Evolutionary conservation across 2,797 vertebrate genomes (phyloP), one percentile per base, ranked within the genome.

Genomic region (Pseudochaenichthys georgianus): DNA sequence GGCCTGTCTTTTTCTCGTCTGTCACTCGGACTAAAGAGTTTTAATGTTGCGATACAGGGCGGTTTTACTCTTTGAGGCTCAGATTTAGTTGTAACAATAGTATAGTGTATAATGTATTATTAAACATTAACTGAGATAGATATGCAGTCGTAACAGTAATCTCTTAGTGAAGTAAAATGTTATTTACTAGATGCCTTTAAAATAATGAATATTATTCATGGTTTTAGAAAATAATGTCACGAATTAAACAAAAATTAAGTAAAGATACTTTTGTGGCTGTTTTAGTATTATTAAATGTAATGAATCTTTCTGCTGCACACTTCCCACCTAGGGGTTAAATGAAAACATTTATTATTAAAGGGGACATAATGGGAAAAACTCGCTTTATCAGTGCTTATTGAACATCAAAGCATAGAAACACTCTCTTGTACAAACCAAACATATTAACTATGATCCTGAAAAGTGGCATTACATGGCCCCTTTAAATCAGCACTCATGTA

Each of bases 31-130:
- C 46, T 55, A 7, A 51, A 65, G 17, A 17, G 52, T 57, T 23
- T 19, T 21, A 8, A 31, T 23, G 48, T 3, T 41, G 12, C 31
- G 54, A 13, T 16, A 13, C 17, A 43, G 11, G 42, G 13, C 17
- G 42, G 38, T 45, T 65, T 72, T n/a, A 48, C 8, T 54, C 0
- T 28, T 4, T 34, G 13, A 0, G 5, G 41, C 52, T 59, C 43
- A 47, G 43, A 45, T 68, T 53, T 55, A 75, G 6, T 50, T 70
- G 3, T 51, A 57, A 69, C 65, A 52, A 15, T 9, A 41, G 9
- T 21, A 16, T 13, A 75, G 58, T 48, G 28, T 28, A 28, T 28
- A 28, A 28, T 28, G 28, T 28, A n/a, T 23, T 10, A 8, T 23
- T 3, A 12, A 52, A 60, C 13, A 28, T 28, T 13, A 21, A 16